phyloP scores from a whole-genome alignment of 2,888 invertebrate genomes.

The Yponomeuta evonymella region DNA sequence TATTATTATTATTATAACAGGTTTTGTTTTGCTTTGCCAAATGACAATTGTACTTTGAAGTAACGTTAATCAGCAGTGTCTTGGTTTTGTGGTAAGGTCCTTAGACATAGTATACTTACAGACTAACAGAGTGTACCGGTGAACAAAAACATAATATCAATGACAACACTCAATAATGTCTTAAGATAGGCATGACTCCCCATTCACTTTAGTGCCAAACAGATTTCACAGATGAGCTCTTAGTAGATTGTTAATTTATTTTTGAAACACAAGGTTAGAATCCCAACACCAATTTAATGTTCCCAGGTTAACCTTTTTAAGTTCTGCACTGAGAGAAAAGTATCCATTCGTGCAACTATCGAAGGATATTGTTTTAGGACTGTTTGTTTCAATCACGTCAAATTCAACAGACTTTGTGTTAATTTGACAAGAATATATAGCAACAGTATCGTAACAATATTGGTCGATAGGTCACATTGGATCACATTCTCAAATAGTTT shows the following conservation, averaged over 20 bases:
- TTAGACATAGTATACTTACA: conserved; percentile 44
- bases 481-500: no score
- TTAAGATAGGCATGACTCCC: conserved; percentile 80
- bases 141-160: conserved; percentile 41
- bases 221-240: conserved; percentile 1
- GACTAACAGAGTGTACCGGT: conserved; percentile 52
- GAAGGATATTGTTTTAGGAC: no score
- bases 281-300: neutral
- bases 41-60: neutral
- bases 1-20: no score
- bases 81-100: neutral
- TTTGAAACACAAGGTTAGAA: conserved; percentile 19
- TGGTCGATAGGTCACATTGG: no score
- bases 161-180: conserved; percentile 35
- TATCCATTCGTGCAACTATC: no score
- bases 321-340: no score
- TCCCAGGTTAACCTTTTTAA: no score
- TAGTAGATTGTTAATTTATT: conserved; percentile 12
- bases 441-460: no score
- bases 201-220: conserved; percentile 42
- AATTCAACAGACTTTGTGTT: no score
- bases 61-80: neutral
- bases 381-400: no score
- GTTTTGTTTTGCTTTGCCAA: neutral
- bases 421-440: no score